Evolutionary conservation across 2,888 invertebrate species (phyloP).

Genomic region (Hypercompe scribonia): DNA sequence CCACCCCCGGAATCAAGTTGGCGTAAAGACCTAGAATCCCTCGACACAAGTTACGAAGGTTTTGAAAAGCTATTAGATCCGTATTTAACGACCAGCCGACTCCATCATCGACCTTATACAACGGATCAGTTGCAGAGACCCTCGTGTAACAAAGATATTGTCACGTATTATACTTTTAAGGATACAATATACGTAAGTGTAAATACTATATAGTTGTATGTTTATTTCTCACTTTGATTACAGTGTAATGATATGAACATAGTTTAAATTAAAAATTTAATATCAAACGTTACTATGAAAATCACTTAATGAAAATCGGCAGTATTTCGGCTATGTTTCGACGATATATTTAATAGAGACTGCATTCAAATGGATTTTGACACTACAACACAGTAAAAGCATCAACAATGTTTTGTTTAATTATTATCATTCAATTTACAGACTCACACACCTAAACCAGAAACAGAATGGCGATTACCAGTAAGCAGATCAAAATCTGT

Average conservation of each 20-base stretch:
- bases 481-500: constrained; percentile 65
- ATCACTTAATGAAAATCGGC: too few relatives aligned
- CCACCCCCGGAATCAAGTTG: constrained; percentile 60
- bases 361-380: too few relatives aligned
- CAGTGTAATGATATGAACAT: too few relatives aligned
- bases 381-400: background rate
- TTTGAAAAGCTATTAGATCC: constrained; percentile 78
- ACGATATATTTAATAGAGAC: too few relatives aligned
- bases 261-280: too few relatives aligned
- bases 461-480: constrained; percentile 65
- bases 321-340: too few relatives aligned
- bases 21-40: constrained; percentile 65
- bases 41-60: constrained; percentile 78
- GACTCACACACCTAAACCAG: constrained; percentile 70
- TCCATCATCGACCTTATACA: constrained; percentile 76
- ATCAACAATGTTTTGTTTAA: background rate
- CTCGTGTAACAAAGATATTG: constrained; percentile 68
- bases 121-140: constrained; percentile 66
- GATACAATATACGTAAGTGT: constrained; percentile 72
- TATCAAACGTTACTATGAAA: too few relatives aligned
- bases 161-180: constrained; percentile 77
- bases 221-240: background rate
- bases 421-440: constrained; percentile 36
- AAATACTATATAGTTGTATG: background rate
- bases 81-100: constrained; percentile 75